These are phyloP conservation scores for Rhombomys opimus DNA, from an alignment of 2,113 vertebrate species.

Conservation along the genomic window DNA sequence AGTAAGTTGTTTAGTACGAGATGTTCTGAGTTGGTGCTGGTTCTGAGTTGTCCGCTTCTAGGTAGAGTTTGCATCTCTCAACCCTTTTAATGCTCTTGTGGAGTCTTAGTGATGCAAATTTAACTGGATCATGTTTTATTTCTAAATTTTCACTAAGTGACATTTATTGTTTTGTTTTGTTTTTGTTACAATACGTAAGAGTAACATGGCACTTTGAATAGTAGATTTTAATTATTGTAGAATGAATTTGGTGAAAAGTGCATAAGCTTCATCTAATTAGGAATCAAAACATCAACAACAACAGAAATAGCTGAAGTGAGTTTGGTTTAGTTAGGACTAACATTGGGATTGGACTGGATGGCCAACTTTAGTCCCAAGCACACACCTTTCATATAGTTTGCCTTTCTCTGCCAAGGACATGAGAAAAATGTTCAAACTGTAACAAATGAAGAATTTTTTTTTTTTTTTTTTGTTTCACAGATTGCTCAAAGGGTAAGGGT, in stretches of 20 bases:
- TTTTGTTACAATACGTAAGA: background rate
- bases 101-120: background rate
- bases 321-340: background rate
- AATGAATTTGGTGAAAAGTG: background rate
- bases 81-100: background rate
- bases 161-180: background rate
- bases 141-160: background rate
- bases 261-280: conserved; percentile 9
- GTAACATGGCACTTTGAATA: background rate
- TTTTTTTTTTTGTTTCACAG: conserved; percentile 34
- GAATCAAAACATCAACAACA: background rate
- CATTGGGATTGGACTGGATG: background rate
- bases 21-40: background rate
- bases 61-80: background rate
- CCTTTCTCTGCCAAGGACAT: background rate
- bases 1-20: conserved; percentile 11
- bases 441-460: background rate
- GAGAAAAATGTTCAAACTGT: background rate
- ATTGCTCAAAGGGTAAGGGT: background rate
- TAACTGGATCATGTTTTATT: background rate
- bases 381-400: background rate
- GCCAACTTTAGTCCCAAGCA: background rate
- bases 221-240: background rate
- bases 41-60: background rate
- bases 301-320: background rate